These are phyloP conservation scores for Thymelicus sylvestris DNA, from an alignment of 2,888 invertebrate species.

Conservation along the genomic window DNA sequence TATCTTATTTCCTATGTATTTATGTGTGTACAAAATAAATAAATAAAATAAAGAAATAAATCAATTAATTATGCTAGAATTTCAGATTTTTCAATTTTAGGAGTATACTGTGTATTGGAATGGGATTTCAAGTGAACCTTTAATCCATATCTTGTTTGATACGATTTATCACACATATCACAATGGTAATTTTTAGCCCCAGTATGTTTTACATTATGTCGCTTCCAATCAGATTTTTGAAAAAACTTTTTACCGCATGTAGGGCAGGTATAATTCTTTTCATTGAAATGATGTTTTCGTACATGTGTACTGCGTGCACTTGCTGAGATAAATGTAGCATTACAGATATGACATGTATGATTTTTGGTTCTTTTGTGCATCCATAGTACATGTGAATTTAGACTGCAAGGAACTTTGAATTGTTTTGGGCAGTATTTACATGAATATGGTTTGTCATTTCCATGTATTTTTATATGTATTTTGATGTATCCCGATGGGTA, in stretches of 20 bases:
- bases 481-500: constrained; percentile 77
- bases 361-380: constrained; percentile 77
- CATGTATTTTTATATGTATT: constrained; percentile 76
- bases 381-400: constrained; percentile 77
- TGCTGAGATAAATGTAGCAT: constrained; percentile 77
- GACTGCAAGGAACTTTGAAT: constrained; percentile 76
- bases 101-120: constrained; percentile 42
- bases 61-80: neutral
- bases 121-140: constrained; percentile 80
- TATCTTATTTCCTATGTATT: no score
- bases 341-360: constrained; percentile 78
- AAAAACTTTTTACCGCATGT: constrained; percentile 77
- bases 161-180: constrained; percentile 77
- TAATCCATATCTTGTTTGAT: constrained; percentile 77
- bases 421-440: constrained; percentile 79
- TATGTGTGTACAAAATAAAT: no score
- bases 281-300: constrained; percentile 76
- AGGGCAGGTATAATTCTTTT: constrained; percentile 77
- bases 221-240: constrained; percentile 74
- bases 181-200: constrained; percentile 80
- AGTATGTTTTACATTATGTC: constrained; percentile 76
- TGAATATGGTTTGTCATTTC: constrained; percentile 67
- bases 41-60: no score
- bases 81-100: neutral
- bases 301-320: constrained; percentile 77